Evolutionary conservation across 2,888 invertebrate genomes (phyloP), one percentile per base, ranked within the genome.

Genomic region (Listrodromus nycthemerus): DNA sequence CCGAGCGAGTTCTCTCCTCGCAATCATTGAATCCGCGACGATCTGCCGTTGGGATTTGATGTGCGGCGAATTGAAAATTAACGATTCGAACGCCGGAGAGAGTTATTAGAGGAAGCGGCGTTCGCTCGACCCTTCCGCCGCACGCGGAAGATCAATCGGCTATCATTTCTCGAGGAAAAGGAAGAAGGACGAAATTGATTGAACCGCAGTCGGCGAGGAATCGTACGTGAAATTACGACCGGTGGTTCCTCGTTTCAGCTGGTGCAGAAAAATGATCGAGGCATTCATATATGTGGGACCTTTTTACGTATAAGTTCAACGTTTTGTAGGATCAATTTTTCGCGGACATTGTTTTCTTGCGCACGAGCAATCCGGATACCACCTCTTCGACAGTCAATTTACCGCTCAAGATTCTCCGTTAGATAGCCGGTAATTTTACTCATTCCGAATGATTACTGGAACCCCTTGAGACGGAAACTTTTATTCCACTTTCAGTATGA

Each of bases 21-120:
- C 63, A 48, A 74, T 63, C 48, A 19, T 21, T n/a, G 73, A 2
- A 48, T 21, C 33, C 73, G 21, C 73, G 61, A 63, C 48, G 61
- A 27, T 61, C 61, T 61, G 61, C 24, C 61, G 30, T 2, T 24
- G 61, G 61, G 27, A 61, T 61, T 61, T 61, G 27, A 61, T 61
- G 61, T 61, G 61, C 27, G n/a, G 61, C 61, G 61, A 61, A 61
- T 61, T 30, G 61, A 30, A 30, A 61, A 61, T 61, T 27, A 61
- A 61, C 27, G 30, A 61, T 61, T 30, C 61, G 27, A 27, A 61
- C n/a, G 61, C 13, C 30, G 61, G 27, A 61, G 10, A n/a, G 30
- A 61, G 61, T 61, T 61, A 61, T 61, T 61, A 61, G 27, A 61
- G 61, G 27, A 61, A 7, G 61, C 30, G 6, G 58, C 16, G 27